Base-by-base conservation (phyloP, 2,797 vertebrate genomes). In the Brachyrhaphis roseni region DNA sequence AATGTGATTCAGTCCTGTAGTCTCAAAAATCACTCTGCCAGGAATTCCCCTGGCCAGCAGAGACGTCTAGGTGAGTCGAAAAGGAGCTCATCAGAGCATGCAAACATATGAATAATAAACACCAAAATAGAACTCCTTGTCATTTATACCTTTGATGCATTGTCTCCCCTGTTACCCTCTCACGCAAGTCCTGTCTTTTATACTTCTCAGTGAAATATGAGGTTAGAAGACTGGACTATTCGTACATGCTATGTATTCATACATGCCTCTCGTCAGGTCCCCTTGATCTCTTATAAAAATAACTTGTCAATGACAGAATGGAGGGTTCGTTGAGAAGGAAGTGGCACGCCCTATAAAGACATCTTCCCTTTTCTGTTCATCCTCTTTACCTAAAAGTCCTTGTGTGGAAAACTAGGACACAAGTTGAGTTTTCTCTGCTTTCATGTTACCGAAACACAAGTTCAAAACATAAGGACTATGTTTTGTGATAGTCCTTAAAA, bases 1-100 rank as follows among this genome's bases (percentile, higher is more conserved):
- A 98, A 98, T 98, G 97, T 98, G 97, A 98, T 98, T 98, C 97
- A 96, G 93, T 91, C 89, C 57, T 91, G 87, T 93, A 91, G 87
- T 94, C 91, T 95, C 87, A 96, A 98, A 98, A 98, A 98, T 98
- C 97, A 97, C 97, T 97, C 97, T 97, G 95, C 97, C 97, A 97
- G 97, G 97, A 97, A 98, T 97, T 96, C 97, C 97, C 96, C 94
- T 97, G 94, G 97, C 94, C 96, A 92, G 76, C 94, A 95, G 97
- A 96, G 92, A 86, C 75, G 78, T 75, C 75, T 31, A 80, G 71
- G 72, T n/a, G 46, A 72, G 70, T 80, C 62, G 76, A 81, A 74
- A 46, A 16, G 71, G 57, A 26, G 76, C 53, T 28, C 88, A 83
- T 68, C 64, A 68, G 36, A 26, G 62, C 73, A 57, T 7, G 20